These are phyloP conservation scores for Scaptomyza polygonia DNA, from an alignment of 2,888 invertebrate genomes.

Conservation along the genomic window DNA sequence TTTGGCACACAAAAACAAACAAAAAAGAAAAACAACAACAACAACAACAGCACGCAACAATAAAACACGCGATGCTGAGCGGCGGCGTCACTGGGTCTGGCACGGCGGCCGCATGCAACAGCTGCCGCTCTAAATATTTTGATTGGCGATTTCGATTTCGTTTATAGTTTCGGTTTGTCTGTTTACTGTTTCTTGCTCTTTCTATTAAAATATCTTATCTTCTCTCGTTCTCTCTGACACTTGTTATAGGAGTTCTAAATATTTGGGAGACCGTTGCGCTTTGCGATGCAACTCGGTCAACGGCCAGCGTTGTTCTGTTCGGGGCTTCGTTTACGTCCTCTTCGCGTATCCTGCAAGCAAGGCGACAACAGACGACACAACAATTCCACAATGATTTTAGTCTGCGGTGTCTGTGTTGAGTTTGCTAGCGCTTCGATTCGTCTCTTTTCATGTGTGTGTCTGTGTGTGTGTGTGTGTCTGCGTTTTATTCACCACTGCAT, in stretches of 20 bases:
- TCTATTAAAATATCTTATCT: background rate
- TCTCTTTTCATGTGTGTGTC: slow-evolving; percentile 19
- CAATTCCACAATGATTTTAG: slow-evolving; percentile 34
- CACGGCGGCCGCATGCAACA: slow-evolving; percentile 77
- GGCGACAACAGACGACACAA: slow-evolving; percentile 30
- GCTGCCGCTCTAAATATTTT: slow-evolving; percentile 66
- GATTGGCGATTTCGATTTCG: slow-evolving; percentile 30
- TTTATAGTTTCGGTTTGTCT: slow-evolving; percentile 7
- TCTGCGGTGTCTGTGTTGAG: slow-evolving; percentile 43
- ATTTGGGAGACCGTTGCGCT: slow-evolving; percentile 39
- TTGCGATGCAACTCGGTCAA: slow-evolving; percentile 77
- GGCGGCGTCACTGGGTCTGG: slow-evolving; percentile 65
- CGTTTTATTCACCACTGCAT: slow-evolving; percentile 56
- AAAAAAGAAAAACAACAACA: slow-evolving; percentile 57
- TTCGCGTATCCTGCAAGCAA: slow-evolving; percentile 56
- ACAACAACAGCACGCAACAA: slow-evolving; percentile 46
- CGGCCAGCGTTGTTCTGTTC: slow-evolving; percentile 74
- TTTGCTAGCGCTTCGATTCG: slow-evolving; percentile 16
- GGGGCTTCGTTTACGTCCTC: slow-evolving; percentile 65
- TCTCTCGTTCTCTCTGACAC: slow-evolving; percentile 18
- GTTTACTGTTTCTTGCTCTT: slow-evolving; percentile 16
- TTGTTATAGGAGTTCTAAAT: slow-evolving; percentile 11
- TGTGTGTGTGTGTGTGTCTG: slow-evolving; percentile 15
- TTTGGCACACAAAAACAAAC: slow-evolving; percentile 53
- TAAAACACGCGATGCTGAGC: slow-evolving; percentile 53